Evolutionary conservation across 2,797 vertebrate species (phyloP).

Genomic region (Mormyrops attenuatus): DNA sequence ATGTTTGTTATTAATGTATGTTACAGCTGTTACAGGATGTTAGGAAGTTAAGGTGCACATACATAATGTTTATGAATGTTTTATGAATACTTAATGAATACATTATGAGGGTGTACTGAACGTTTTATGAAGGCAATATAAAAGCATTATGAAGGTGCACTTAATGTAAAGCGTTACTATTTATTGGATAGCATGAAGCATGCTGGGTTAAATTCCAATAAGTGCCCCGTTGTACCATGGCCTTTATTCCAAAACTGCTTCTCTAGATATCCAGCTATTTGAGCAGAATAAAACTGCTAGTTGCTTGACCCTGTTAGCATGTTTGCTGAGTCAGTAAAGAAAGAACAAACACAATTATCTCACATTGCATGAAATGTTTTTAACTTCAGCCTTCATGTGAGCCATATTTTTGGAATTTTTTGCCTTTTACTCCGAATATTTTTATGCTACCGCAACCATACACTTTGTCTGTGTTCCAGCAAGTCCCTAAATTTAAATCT

Average conservation of each 20-base stretch:
- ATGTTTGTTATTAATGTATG: background rate
- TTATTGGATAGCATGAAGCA: background rate
- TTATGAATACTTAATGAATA: background rate
- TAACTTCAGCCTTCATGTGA: background rate
- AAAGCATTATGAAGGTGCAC: no score
- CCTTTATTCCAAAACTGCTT: background rate
- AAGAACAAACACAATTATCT: background rate
- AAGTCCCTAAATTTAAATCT: slow-evolving; percentile 65
- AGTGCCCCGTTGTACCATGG: background rate
- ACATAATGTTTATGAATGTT: background rate
- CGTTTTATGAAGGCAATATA: background rate
- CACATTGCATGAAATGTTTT: background rate
- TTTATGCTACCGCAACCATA: background rate
- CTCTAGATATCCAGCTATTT: background rate
- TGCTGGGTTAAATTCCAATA: background rate
- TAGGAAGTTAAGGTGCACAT: background rate
- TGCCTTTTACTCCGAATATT: background rate
- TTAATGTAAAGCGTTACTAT: background rate
- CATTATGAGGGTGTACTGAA: background rate
- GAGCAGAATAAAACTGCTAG: background rate
- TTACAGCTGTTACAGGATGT: background rate
- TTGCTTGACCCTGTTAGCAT: background rate
- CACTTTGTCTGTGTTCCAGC: slow-evolving; percentile 68
- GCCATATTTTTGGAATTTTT: background rate
- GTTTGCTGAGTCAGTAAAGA: background rate